These are phyloP conservation scores for Halcyon leucocephala DNA, from an alignment of 2,797 vertebrate genomes.

Conservation along the genomic window DNA sequence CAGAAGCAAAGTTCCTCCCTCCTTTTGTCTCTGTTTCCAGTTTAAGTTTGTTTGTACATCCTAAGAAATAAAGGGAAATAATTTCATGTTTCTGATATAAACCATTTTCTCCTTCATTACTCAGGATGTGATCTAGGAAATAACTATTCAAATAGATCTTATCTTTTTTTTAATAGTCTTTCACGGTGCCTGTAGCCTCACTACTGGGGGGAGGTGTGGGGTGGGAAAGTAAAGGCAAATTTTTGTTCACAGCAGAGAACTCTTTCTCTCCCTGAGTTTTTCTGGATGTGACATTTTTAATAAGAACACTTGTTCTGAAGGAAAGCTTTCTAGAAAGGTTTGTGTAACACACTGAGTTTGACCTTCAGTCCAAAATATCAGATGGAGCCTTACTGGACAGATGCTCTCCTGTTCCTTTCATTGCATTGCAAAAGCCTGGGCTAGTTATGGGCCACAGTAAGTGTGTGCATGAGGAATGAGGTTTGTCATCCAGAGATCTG, in stretches of 20 bases:
- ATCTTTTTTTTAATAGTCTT: not conserved
- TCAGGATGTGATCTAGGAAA: not conserved
- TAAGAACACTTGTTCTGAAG: not conserved
- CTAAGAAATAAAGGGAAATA: conserved; percentile 24
- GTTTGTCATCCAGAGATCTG: not conserved
- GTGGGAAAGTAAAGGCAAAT: not conserved
- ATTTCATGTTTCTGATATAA: not conserved
- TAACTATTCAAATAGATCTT: not conserved
- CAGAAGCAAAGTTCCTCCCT: not conserved
- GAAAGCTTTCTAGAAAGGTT: not conserved
- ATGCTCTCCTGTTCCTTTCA: not conserved
- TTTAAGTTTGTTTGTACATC: conserved; percentile 31
- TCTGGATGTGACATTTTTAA: not conserved
- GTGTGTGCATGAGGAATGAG: not conserved
- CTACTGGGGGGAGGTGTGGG: not conserved
- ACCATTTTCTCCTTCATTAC: not conserved
- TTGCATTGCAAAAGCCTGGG: not conserved
- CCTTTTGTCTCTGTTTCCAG: conserved; percentile 20
- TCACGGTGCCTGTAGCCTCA: not conserved
- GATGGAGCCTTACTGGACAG: not conserved
- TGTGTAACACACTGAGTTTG: not conserved
- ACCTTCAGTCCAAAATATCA: not conserved
- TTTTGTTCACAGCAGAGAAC: not conserved
- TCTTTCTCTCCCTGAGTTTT: not conserved
- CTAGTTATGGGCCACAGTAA: not conserved